Base-by-base conservation (phyloP, 2,888 invertebrate species). In the Iselma pallidipennis region DNA sequence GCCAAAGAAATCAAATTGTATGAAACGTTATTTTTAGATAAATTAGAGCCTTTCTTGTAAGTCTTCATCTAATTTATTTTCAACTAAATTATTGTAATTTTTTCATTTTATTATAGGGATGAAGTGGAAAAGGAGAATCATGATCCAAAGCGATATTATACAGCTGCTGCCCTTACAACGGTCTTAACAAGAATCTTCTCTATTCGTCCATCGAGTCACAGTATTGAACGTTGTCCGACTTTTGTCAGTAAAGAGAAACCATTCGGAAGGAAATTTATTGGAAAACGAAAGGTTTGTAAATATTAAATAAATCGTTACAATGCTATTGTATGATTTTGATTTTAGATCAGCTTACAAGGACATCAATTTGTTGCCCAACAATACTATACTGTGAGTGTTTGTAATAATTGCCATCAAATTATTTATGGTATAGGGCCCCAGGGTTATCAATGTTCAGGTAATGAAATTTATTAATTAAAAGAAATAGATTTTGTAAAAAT, bases 341-440 rank as follows among this genome's bases (percentile, higher is more conserved):
- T 63, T 76, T 82, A 91, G 89, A 86, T 92, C 82, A 88, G 89
- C 71, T 87, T 91, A 53, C 90, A 92, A 76, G 96, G 96, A 28
- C 98, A 98, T 83, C 92, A 94, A 81, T 90, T 97, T 78, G 89
- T 90, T 74, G 89, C 92, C 74, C 91, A 92, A 78, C 94, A 95
- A 83, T 92, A 96, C 83, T 92, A 90, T 78, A 91, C 91, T 69
- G 92, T 95, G 77, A 94, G 93, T 68, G 89, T 91, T 83, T 99
- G 98, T 83, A 94, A 95, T 84, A 92, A 93, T 83, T 98, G 98
- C 84, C 91, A 93, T 77, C 87, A 89, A 78, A 91, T 94, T 70
- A 91, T 98, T 72, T 94, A 95, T 87, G 98, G 98, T 53, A 91
- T 98, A 63, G 96, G 96, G 75, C 95, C 96, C 68, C 98, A 98